Evolutionary conservation across 2,797 vertebrate genomes (phyloP).

Genomic region (Anisognathus igniventris): DNA sequence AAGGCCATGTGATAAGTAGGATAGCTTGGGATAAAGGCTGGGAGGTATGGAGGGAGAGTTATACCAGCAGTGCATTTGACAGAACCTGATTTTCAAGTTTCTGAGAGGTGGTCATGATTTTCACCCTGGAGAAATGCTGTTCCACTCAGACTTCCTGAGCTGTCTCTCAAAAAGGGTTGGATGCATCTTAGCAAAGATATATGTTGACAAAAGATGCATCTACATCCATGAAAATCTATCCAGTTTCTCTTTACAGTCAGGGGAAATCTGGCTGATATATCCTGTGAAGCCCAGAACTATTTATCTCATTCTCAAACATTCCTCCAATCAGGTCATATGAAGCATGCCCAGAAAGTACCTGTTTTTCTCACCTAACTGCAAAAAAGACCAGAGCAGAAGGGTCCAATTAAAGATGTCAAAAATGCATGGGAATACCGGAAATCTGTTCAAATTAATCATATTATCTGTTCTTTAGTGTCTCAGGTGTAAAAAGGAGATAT

Average conservation of each 20-base stretch:
- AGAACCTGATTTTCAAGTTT: neutral
- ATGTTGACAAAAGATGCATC: neutral
- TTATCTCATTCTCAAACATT: neutral
- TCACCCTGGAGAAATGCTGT: neutral
- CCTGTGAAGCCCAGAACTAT: neutral
- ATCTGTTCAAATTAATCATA: neutral
- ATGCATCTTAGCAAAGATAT: neutral
- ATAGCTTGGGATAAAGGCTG: neutral
- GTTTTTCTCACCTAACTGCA: neutral
- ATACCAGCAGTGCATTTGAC: neutral
- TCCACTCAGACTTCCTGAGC: fast-evolving
- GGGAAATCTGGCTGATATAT: neutral
- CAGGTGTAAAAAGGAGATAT: neutral
- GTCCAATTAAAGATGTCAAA: neutral
- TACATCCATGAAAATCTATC: neutral
- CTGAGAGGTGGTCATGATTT: neutral
- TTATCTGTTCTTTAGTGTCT: neutral
- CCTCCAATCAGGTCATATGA: neutral
- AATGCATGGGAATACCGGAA: neutral
- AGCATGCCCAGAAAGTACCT: neutral
- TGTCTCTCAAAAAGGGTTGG: neutral
- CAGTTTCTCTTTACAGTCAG: neutral
- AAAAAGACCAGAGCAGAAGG: neutral
- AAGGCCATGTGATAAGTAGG: neutral
- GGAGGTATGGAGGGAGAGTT: neutral